Evolutionary conservation across 2,797 vertebrate genomes (phyloP).

Genomic region (Coreius guichenoti): DNA sequence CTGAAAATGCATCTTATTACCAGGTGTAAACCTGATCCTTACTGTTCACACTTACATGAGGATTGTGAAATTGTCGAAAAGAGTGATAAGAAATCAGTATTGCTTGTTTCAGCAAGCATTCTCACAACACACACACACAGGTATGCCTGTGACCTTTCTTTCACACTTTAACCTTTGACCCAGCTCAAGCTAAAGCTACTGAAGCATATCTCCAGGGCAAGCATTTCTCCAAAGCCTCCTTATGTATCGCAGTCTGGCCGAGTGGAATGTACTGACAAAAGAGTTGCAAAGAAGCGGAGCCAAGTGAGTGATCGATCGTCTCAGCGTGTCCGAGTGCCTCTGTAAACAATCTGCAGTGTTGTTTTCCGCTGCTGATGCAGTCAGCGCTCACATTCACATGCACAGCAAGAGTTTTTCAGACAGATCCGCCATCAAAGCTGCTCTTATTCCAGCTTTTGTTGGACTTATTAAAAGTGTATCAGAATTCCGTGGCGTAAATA

Average conservation of each 20-base stretch:
- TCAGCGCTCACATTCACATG: constrained; percentile 34
- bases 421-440: constrained; percentile 55
- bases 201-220: constrained; percentile 62
- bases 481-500: constrained; percentile 41
- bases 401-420: constrained; percentile 55
- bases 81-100: background rate
- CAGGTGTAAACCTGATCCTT: background rate
- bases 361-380: constrained; percentile 43
- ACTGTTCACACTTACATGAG: background rate
- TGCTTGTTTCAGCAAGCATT: constrained; percentile 41
- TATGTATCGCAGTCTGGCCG: constrained; percentile 28
- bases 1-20: background rate
- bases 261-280: constrained; percentile 47
- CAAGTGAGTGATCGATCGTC: constrained; percentile 62
- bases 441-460: constrained; percentile 50
- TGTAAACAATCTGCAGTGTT: constrained; percentile 62
- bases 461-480: constrained; percentile 55
- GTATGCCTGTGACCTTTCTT: constrained; percentile 60
- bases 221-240: constrained; percentile 58
- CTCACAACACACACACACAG: constrained; percentile 50
- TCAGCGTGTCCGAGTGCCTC: constrained; percentile 58
- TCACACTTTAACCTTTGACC: constrained; percentile 64
- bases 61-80: background rate
- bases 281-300: constrained; percentile 39
- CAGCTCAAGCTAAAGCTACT: constrained; percentile 58